phyloP scores from a whole-genome alignment of 2,888 invertebrate genomes.

The Pharmacophagus antenor region DNA sequence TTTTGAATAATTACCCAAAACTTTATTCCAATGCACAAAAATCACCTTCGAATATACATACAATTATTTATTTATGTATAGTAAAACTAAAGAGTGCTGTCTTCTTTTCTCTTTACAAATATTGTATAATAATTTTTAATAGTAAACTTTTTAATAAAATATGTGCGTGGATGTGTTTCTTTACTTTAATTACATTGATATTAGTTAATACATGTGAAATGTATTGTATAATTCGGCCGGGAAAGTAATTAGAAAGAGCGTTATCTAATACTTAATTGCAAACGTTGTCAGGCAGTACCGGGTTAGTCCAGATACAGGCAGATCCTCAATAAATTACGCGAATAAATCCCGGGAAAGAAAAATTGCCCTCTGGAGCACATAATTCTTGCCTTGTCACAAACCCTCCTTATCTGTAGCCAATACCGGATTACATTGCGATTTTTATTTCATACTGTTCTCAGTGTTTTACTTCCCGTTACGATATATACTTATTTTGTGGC shows the following conservation, averaged over 20 bases:
- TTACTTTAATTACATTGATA: not conserved
- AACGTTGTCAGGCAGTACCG: constrained; percentile 55
- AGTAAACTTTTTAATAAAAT: not conserved
- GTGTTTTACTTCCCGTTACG: constrained; percentile 47
- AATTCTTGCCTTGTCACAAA: constrained; percentile 82
- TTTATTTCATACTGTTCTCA: constrained; percentile 76
- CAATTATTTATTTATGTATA: no score
- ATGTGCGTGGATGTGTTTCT: not conserved
- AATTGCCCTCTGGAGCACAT: constrained; percentile 81
- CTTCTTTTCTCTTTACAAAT: no score
- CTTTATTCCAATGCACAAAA: no score
- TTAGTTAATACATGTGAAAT: not conserved
- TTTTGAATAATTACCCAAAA: no score
- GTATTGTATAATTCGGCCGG: constrained; percentile 40
- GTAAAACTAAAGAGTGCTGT: no score
- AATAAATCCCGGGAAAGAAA: constrained; percentile 81
- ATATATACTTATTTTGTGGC: constrained; percentile 28
- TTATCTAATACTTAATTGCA: constrained; percentile 72
- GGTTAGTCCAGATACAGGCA: constrained; percentile 79
- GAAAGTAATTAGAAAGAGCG: constrained; percentile 35
- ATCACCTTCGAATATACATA: no score
- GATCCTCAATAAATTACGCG: constrained; percentile 80
- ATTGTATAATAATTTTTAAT: no score
- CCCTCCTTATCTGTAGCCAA: constrained; percentile 80
- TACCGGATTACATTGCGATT: constrained; percentile 81